These are phyloP conservation scores for Semnornis frantzii DNA, from an alignment of 2,113 vertebrate species.

Conservation along the genomic window DNA sequence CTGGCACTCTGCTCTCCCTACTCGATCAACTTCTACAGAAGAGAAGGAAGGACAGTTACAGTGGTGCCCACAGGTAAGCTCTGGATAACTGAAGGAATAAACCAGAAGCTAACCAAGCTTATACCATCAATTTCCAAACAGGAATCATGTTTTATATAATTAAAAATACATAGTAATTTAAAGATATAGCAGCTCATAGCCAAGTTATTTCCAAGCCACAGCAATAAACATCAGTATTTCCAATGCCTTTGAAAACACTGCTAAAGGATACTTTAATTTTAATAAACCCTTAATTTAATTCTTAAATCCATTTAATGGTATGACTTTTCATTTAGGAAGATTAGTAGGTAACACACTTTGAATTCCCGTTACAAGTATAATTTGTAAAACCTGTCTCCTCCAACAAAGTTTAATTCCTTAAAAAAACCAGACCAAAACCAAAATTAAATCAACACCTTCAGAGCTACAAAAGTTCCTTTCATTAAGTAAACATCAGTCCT, in stretches of 20 bases:
- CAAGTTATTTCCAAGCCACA: neutral
- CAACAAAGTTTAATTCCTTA: neutral
- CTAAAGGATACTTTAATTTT: neutral
- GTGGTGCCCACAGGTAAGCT: neutral
- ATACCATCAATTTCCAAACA: neutral
- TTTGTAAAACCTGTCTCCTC: neutral
- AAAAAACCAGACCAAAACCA: neutral
- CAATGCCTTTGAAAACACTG: neutral
- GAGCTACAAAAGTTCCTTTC: neutral
- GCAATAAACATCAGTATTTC: neutral
- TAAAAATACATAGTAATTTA: neutral
- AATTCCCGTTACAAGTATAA: neutral
- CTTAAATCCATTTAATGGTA: neutral
- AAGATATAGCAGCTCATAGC: neutral
- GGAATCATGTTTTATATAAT: neutral
- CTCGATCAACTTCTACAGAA: neutral
- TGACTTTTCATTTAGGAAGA: neutral
- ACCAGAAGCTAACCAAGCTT: neutral
- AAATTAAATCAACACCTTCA: neutral
- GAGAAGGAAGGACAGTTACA: neutral
- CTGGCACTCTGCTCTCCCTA: neutral
- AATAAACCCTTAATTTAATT: neutral
- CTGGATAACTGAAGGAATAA: neutral
- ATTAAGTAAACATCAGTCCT: neutral
- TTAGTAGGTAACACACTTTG: neutral